Conservation (phyloP, 2,888 invertebrate species). For the Pegoplata infirma region DNA sequence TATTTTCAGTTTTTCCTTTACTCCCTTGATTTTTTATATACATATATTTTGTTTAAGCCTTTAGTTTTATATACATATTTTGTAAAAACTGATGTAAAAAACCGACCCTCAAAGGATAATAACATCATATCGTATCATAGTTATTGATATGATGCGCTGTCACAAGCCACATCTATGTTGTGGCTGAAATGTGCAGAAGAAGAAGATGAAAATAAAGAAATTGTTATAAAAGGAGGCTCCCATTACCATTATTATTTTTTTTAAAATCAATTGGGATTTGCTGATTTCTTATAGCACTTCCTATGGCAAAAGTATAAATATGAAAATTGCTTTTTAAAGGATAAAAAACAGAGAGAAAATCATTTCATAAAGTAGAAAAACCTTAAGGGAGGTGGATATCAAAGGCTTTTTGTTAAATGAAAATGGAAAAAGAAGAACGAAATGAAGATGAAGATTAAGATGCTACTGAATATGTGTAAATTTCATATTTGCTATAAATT, state of each 20-base stretch:
- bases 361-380: neutral
- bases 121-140: neutral
- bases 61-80: neutral
- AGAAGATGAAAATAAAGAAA: neutral
- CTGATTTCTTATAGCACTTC: constrained; percentile 32
- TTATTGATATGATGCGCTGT: neutral
- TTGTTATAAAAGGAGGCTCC: neutral
- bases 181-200: neutral
- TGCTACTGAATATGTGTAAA: neutral
- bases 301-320: neutral
- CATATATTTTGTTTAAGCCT: neutral
- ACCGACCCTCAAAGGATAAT: neutral
- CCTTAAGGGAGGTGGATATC: neutral
- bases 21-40: neutral
- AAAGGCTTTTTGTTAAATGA: neutral
- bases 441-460: neutral
- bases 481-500: neutral
- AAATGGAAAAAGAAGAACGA: neutral
- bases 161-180: neutral
- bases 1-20: neutral
- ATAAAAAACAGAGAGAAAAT: neutral
- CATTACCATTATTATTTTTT: neutral
- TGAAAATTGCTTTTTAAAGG: neutral
- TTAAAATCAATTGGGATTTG: constrained; percentile 26
- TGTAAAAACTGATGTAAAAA: neutral